Percentiles rank a stretch among this genome's conserved stretches.
These are phyloP conservation scores for Dissostichus mawsoni DNA, from an alignment of 2,113 vertebrate genomes.

Conservation along the genomic window DNA sequence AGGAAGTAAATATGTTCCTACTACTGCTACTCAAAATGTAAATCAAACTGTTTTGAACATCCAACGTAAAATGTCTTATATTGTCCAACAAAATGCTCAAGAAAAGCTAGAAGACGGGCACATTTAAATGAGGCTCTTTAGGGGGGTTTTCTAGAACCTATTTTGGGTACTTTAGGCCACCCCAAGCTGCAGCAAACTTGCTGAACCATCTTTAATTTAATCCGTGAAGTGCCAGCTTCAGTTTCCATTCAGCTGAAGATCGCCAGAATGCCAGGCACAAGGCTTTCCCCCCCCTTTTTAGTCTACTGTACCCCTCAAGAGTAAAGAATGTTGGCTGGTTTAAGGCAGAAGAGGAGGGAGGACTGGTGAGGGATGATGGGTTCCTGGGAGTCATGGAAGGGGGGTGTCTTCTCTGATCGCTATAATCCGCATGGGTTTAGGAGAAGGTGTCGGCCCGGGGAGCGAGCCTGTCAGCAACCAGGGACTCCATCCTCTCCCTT, in stretches of 20 bases:
- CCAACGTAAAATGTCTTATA: background rate
- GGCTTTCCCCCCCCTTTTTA: background rate
- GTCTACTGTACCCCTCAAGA: constrained; percentile 26
- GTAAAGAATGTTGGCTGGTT: constrained; percentile 22
- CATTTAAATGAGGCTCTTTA: background rate
- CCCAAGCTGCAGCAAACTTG: background rate
- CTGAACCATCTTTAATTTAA: constrained; percentile 44
- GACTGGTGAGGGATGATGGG: constrained; percentile 21
- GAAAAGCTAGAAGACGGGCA: background rate
- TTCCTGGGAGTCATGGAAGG: background rate
- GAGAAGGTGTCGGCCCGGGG: constrained; percentile 65
- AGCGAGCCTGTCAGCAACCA: constrained; percentile 58
- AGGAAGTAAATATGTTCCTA: too few relatives aligned
- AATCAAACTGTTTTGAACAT: background rate
- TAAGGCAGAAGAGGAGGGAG: constrained; percentile 16
- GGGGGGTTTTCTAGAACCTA: background rate
- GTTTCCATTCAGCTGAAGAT: constrained; percentile 33
- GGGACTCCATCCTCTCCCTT: constrained; percentile 33
- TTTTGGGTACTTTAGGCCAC: background rate
- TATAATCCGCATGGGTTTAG: constrained; percentile 51
- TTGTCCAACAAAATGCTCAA: background rate
- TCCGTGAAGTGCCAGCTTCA: constrained; percentile 33
- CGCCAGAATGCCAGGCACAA: constrained; percentile 24
- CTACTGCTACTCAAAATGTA: background rate
- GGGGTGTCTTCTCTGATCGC: constrained; percentile 31